phyloP scores from a whole-genome alignment of 2,888 invertebrate genomes.

The Ctenicera cuprea region DNA sequence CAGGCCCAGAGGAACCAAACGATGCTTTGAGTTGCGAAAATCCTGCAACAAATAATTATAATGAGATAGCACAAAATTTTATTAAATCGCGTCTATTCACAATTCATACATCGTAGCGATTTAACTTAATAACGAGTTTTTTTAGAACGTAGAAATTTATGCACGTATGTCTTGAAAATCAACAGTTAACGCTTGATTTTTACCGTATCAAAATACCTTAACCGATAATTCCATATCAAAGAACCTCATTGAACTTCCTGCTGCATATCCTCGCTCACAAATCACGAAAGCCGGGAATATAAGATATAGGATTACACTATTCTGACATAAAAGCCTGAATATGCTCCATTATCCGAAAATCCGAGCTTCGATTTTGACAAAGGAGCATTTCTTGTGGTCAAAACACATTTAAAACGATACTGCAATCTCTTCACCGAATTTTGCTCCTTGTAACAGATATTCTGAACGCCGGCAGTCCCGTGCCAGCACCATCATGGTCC shows the following conservation, averaged over 20 bases:
- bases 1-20: conserved; percentile 79
- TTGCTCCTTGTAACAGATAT: conserved; percentile 56
- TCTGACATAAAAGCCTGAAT: conserved; percentile 68
- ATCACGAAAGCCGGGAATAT: conserved; percentile 33
- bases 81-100: neutral
- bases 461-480: conserved; percentile 54
- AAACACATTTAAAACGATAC: conserved; percentile 72
- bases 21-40: conserved; percentile 81
- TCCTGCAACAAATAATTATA: conserved; percentile 70
- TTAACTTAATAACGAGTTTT: neutral
- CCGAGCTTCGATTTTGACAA: conserved; percentile 65
- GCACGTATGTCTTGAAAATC: no score
- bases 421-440: conserved; percentile 51
- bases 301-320: conserved; percentile 69
- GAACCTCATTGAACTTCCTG: neutral
- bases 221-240: conserved; percentile 13
- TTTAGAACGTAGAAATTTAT: neutral
- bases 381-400: conserved; percentile 69
- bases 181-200: neutral
- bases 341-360: conserved; percentile 70
- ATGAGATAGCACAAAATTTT: neutral
- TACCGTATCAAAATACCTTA: neutral
- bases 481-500: conserved; percentile 61
- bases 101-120: neutral
- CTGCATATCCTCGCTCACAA: conserved; percentile 36